phyloP scores from a whole-genome alignment of 2,888 invertebrate genomes.

The Drosophila nr. perissopoda region DNA sequence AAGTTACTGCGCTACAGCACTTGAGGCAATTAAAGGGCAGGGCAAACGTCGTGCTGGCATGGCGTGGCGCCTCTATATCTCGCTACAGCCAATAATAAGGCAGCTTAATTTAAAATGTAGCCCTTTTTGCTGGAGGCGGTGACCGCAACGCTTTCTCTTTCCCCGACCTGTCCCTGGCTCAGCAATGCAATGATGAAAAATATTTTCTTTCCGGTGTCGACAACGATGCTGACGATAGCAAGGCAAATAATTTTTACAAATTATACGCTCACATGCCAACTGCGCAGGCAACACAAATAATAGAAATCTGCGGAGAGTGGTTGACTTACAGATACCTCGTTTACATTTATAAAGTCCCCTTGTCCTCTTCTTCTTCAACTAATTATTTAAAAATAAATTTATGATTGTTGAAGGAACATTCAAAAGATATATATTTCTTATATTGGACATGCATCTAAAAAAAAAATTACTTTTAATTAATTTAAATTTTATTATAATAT shows the following conservation, averaged over 20 bases:
- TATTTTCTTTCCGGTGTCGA: constrained; percentile 57
- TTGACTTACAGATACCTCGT: constrained; percentile 11
- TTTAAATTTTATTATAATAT: neutral
- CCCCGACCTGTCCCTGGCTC: constrained; percentile 27
- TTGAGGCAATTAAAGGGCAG: constrained; percentile 63
- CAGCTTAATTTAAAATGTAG: constrained; percentile 73
- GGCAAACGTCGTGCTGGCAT: constrained; percentile 23
- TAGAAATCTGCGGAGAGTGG: neutral
- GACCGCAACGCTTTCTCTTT: constrained; percentile 71
- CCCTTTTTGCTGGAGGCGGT: constrained; percentile 72
- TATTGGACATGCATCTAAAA: neutral
- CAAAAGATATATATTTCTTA: neutral
- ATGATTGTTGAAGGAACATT: neutral
- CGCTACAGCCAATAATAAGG: constrained; percentile 46
- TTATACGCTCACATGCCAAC: constrained; percentile 76
- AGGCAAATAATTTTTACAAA: constrained; percentile 77
- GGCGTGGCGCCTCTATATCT: constrained; percentile 4
- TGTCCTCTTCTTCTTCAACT: neutral
- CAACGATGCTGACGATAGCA: constrained; percentile 57
- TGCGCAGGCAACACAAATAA: constrained; percentile 62
- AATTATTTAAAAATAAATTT: neutral
- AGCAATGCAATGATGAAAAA: constrained; percentile 68
- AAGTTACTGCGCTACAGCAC: constrained; percentile 41
- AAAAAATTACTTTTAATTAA: neutral
- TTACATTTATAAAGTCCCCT: neutral